Conservation (phyloP, 2,888 invertebrate genomes). For the Acleris literana region DNA sequence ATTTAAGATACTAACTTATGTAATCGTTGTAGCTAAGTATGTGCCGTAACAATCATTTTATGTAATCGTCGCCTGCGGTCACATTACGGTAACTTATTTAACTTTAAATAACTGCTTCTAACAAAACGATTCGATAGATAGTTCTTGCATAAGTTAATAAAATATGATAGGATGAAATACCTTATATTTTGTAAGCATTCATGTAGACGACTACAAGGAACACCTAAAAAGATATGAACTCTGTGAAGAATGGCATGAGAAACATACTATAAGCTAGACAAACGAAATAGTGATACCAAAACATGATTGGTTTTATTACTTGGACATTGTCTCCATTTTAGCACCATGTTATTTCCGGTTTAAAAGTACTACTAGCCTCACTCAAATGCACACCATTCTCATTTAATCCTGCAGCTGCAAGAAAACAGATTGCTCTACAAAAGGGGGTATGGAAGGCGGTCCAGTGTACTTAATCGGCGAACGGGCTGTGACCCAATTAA, state of each 20-base stretch:
- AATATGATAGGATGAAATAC: too few species aligned
- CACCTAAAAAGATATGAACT: too few species aligned
- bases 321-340: too few species aligned
- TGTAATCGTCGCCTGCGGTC: constrained; percentile 20
- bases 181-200: too few species aligned
- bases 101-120: constrained; percentile 10
- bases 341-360: not conserved
- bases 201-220: too few species aligned
- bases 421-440: not conserved
- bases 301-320: too few species aligned
- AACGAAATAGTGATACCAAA: too few species aligned
- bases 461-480: constrained; percentile 22
- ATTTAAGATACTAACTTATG: constrained; percentile 4
- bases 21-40: not conserved
- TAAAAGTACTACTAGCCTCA: not conserved
- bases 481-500: constrained; percentile 44
- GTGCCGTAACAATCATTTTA: constrained; percentile 22
- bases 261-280: too few species aligned
- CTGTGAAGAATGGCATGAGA: too few species aligned
- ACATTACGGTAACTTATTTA: constrained; percentile 5
- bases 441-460: not conserved
- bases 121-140: too few species aligned
- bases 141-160: too few species aligned
- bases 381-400: not conserved
- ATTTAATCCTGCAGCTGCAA: not conserved